Base-by-base conservation (phyloP, 2,888 invertebrate genomes). In the Eupeodes latifasciatus region DNA sequence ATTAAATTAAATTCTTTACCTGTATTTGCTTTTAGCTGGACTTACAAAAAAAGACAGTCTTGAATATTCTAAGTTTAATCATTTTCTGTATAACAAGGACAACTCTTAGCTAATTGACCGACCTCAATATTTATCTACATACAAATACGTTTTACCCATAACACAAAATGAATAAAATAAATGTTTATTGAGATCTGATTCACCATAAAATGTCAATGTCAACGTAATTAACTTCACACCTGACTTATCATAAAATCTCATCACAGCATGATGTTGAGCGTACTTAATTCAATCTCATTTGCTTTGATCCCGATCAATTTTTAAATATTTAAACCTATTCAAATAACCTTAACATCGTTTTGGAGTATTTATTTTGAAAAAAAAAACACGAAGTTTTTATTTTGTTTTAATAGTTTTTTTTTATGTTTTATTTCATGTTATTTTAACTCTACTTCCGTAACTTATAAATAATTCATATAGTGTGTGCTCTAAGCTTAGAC, bases 391-490 rank as follows among this genome's bases (percentile, higher is more conserved):
- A 3, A 59, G 9, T 14, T 59, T 59, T 47, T 7, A 0, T 6
- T 14, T 27, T 36, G 12, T 59, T 10, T 61, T 51, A 34, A 16
- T 64, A 27, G 9, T 3, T 44, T 44, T 62, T 0, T 27, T 69
- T 71, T 66, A 19, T 19, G 19, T 19, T 19, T 19, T 19, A 19
- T 19, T 19, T 19, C 19, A 27, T 53, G 47, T 59, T 40, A 49
- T 79, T 57, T 71, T 67, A 53, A 55, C 76, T 87, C 19, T 76
- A 72, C 59, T 55, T 72, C 12, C 14, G 16, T 76, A 49, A 44
- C 81, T 77, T 85, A 85, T 61, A 75, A 27, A 57, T 76, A 84
- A 59, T 79, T 75, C 14, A 64, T 78, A n/a, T 40, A 40, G 40
- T 40, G 19, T 61, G 19, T 57, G 81, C 44, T 44, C 59, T 55